A percentile compares a stretch with the other conserved stretches of the same genome.
phyloP scores from a whole-genome alignment of 30 jellyfish, hydroid and myxozoan species.

The Euphysa ruthae region DNA sequence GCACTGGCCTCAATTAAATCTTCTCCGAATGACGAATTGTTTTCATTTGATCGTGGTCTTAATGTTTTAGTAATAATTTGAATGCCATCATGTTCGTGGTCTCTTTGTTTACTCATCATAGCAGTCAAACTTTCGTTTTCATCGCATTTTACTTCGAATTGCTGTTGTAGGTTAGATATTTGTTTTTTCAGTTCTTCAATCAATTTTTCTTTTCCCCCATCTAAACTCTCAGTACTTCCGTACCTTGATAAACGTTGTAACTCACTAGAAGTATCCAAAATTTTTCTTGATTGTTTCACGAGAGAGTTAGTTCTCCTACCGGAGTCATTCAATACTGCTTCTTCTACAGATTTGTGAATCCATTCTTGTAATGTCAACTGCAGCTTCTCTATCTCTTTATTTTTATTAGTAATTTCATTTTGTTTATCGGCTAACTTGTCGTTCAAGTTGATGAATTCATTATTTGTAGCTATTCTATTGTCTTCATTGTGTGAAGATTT shows the following conservation, averaged over 20 bases:
- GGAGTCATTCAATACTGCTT: neutral
- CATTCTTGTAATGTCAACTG: constrained; percentile 8
- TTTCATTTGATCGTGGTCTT: too few species aligned
- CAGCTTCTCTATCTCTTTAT: constrained; percentile 4
- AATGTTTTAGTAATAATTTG: constrained; percentile 20
- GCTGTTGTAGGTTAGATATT: constrained; percentile 1
- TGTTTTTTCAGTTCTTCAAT: neutral
- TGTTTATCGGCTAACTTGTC: constrained; percentile 21
- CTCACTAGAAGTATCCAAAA: neutral
- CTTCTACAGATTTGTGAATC: constrained; percentile 13
- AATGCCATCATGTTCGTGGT: constrained; percentile 4
- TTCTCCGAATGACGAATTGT: neutral
- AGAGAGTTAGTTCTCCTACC: neutral
- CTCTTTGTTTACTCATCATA: neutral
- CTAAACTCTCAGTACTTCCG: neutral
- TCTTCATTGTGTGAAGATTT: neutral
- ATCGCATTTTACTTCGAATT: constrained; percentile 20
- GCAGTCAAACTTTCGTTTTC: constrained; percentile 24
- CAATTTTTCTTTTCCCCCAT: neutral
- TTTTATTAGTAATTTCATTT: constrained; percentile 25
- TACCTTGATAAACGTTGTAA: neutral
- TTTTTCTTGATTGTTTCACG: neutral
- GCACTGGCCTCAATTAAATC: neutral
- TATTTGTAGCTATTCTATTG: neutral
- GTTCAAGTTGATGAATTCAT: constrained; percentile 19